These are phyloP conservation scores for Phacellophora camtschatica DNA, from an alignment of 30 jellyfish, hydroid and myxozoan genomes.

Conservation along the genomic window DNA sequence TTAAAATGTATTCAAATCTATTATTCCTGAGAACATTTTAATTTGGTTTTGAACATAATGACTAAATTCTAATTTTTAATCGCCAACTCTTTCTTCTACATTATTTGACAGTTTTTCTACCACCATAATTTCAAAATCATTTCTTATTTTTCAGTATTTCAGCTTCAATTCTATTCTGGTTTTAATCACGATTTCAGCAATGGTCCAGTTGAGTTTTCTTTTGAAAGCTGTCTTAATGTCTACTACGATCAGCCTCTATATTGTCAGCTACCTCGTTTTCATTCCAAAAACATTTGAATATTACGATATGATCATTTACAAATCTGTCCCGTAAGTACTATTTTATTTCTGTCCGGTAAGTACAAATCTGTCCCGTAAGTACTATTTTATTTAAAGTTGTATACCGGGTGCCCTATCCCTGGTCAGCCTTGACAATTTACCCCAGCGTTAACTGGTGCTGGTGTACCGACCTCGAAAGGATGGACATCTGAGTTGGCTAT, in stretches of 20 bases:
- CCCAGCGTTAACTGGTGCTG: too few species aligned
- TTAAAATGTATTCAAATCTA: too few species aligned
- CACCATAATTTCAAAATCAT: too few species aligned
- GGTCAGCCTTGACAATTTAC: too few species aligned
- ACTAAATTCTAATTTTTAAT: too few species aligned
- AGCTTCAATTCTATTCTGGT: conserved; percentile 70
- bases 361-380: neutral
- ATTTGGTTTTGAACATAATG: too few species aligned
- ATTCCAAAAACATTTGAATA: conserved; percentile 21
- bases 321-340: neutral
- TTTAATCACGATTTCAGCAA: conserved; percentile 71
- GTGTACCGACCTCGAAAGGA: too few species aligned
- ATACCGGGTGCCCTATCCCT: neutral
- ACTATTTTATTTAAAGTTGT: neutral
- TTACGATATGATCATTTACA: conserved; percentile 49
- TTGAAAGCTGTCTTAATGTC: conserved; percentile 48
- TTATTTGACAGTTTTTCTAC: too few species aligned
- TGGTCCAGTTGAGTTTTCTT: conserved; percentile 73
- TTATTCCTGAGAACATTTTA: too few species aligned
- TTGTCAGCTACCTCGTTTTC: conserved; percentile 15
- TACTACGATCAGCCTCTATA: conserved; percentile 14
- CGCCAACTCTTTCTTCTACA: too few species aligned
- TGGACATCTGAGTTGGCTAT: too few species aligned
- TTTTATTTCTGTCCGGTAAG: neutral
- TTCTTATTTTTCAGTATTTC: conserved; percentile 58